Base-by-base conservation (phyloP, 2,113 vertebrate genomes). In the Prochilodus magdalenae region DNA sequence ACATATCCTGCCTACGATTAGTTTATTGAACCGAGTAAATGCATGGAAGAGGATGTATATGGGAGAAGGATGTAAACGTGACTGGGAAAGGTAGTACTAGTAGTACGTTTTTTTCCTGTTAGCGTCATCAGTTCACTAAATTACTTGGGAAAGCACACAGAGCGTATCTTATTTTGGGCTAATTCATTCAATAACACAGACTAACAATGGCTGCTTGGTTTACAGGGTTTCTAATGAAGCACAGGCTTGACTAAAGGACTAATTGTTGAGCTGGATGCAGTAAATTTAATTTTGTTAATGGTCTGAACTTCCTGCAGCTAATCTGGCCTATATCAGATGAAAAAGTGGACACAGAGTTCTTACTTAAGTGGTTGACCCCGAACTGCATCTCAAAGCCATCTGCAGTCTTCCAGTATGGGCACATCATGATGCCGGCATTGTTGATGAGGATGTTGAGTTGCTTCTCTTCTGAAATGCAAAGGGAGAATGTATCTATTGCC, bases 391-490 rank as follows among this genome's bases (percentile, higher is more conserved):
- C 94, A 82, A 90, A 95, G 12, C 92, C 94, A 53, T 94, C 93
- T 4, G 24, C 80, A 1, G 94, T 95, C 88, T 93, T 94, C 60
- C 91, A 94, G 86, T 93, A 90, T 11, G 94, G 94, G 69, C 94
- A 95, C 93, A 94, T 94, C 94, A 95, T 95, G 72, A 95, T 86
- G 44, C 94, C 94, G 22, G 94, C 94, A 63, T 95, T 95, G 79
- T 94, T 95, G 78, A 95, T 94, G 33, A 95, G 87, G 69, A 94
- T 92, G 81, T 94, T 91, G 33, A 95, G 86, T 73, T 91, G 88
- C 77, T 92, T 91, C 85, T 95, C 93, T 85, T 94, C 94, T 95
- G 87, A 79, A 89, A 71, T 33, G 85, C 14, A 49, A 66, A 69
- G 36, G 13, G 14, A 49, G 15, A 14, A 51, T 51, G 11, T 44